phyloP scores from a whole-genome alignment of 2,113 vertebrate genomes.

The Perccottus glenii region DNA sequence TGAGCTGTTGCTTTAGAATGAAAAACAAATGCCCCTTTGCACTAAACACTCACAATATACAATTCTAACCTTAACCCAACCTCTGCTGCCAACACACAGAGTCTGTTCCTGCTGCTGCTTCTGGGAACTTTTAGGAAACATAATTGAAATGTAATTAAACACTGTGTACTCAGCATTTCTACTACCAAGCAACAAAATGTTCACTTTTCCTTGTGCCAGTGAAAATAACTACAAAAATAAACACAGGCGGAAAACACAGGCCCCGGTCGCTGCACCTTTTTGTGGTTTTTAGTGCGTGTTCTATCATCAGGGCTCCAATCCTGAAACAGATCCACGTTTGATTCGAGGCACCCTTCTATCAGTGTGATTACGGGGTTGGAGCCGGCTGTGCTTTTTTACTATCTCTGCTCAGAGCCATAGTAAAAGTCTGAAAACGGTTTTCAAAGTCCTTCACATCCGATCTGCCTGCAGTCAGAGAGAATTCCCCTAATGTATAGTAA shows the following conservation, averaged over 20 bases:
- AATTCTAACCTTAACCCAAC: too few species aligned
- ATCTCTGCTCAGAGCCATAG: neutral
- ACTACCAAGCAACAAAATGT: constrained; percentile 23
- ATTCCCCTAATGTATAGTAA: constrained; percentile 42
- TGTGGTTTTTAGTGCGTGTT: constrained; percentile 17
- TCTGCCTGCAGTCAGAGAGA: constrained; percentile 23
- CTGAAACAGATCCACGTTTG: constrained; percentile 2
- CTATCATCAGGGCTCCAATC: constrained; percentile 29
- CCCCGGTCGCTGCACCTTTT: constrained; percentile 4
- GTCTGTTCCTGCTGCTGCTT: neutral
- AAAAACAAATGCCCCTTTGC: too few species aligned
- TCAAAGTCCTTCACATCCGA: constrained; percentile 46
- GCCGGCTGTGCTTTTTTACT: neutral
- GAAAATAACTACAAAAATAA: constrained; percentile 43
- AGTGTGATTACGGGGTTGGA: constrained; percentile 47
- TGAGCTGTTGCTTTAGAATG: too few species aligned
- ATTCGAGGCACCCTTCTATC: constrained; percentile 34
- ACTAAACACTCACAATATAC: too few species aligned
- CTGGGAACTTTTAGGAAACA: constrained; percentile 5
- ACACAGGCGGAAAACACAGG: constrained; percentile 32
- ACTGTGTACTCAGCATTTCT: neutral
- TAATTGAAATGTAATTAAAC: constrained; percentile 15
- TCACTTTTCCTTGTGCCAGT: constrained; percentile 2
- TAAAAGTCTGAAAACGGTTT: constrained; percentile 12
- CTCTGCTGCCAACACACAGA: too few species aligned